Base-by-base conservation (phyloP, 1,140 invertebrate species). In the Zaprionus tsacasi region DNA sequence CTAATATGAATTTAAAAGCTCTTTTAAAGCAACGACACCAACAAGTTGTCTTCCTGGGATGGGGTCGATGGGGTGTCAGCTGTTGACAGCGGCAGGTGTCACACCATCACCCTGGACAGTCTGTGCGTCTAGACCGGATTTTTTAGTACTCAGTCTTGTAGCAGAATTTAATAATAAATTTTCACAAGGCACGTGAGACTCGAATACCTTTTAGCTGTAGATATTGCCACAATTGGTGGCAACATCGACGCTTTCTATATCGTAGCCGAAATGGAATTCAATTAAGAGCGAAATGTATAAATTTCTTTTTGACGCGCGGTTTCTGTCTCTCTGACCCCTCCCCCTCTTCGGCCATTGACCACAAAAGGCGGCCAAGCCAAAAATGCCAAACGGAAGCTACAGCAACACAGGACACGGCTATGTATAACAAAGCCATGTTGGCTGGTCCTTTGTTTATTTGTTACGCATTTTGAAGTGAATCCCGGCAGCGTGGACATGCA, bases 391-490 rank as follows among this genome's bases (percentile, higher is more conserved):
- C 80, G 83, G 80, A 87, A 81, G 77, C 74, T 79, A 57, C 43
- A 57, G 50, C 48, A 38, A 63, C 60, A 61, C 21, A 66, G 6
- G n/a, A 45, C 56, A 27, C 2, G 25, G n/a, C 25, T 25, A 11
- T 45, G n/a, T 11, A 57, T 33, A 57, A 48, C 36, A 57, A 66
- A 57, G 27, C 52, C 50, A 43, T 25, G 60, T 38, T 63, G 33
- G 66, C 56, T 61, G 76, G 80, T 64, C 55, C 36, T 80, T 87
- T 88, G 85, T 88, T 83, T 88, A 89, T 85, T 89, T 83, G 74
- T 74, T 78, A 78, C 77, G 85, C 79, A 73, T 79, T 82, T 68
- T 72, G 56, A 73, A 72, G 63, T 67, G 69, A 50, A 6, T 50
- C 52, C 54, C 66, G 65, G 61, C 33, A 57, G 70, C 30, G 25